Evolutionary conservation across 2,888 invertebrate genomes (phyloP).

Genomic region (Andrena flavipes): DNA sequence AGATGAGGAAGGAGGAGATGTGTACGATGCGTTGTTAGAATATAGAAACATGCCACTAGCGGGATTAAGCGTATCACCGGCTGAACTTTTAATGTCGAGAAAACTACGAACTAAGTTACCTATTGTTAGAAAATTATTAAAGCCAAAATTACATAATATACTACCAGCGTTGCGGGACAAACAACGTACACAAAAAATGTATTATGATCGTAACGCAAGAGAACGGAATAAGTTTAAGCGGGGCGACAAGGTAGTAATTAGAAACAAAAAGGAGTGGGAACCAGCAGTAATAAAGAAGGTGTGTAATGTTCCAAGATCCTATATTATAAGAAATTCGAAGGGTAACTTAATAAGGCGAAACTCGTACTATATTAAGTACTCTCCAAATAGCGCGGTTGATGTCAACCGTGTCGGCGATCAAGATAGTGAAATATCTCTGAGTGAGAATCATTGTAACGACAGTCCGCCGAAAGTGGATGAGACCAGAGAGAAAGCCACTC

Average conservation of each 20-base stretch:
- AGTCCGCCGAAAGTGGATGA: too few relatives aligned
- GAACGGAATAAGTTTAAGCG: neutral
- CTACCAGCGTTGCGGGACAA: neutral
- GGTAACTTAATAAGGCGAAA: neutral
- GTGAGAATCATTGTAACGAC: neutral
- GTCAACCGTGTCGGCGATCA: neutral
- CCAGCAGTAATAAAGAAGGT: neutral
- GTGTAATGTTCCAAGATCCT: neutral
- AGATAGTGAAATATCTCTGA: neutral
- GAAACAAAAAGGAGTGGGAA: constrained; percentile 1
- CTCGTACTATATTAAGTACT: neutral
- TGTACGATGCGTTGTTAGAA: neutral
- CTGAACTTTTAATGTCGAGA: constrained; percentile 3
- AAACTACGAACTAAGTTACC: neutral
- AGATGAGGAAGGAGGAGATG: neutral
- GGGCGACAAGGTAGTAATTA: neutral
- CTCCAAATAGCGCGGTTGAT: neutral
- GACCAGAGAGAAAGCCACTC: neutral
- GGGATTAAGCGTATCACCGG: neutral
- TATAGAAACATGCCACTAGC: constrained; percentile 11
- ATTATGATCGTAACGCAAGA: constrained; percentile 3
- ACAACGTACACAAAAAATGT: constrained; percentile 1
- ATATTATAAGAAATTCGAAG: neutral
- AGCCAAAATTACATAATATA: neutral
- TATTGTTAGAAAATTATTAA: neutral